These are phyloP conservation scores for Capreolus pygargus DNA, from an alignment of 2,113 vertebrate species.

Conservation along the genomic window DNA sequence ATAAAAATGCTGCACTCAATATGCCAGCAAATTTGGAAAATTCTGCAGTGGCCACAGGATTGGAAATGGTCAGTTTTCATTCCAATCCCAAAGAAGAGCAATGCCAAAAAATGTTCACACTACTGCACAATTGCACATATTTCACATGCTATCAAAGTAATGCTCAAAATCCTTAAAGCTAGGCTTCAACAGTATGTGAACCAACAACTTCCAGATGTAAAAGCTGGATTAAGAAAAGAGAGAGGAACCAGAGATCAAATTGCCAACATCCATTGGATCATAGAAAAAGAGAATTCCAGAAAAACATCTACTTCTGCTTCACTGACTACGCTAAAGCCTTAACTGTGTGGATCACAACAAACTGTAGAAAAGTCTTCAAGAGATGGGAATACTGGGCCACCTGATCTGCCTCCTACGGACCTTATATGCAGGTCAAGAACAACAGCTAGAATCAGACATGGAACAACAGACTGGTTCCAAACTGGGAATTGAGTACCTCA, in stretches of 20 bases:
- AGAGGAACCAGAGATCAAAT: neutral
- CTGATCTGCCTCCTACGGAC: fast-evolving
- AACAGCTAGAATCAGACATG: neutral
- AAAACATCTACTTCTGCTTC: neutral
- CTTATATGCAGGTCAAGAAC: neutral
- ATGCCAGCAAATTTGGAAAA: neutral
- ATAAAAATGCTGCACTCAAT: neutral
- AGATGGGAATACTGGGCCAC: neutral
- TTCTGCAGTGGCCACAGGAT: neutral
- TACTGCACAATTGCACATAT: neutral
- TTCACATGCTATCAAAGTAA: neutral
- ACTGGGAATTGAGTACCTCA: neutral
- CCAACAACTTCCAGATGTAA: neutral
- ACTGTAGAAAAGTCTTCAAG: neutral
- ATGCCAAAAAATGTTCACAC: neutral
- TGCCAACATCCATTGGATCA: neutral
- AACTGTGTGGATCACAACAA: neutral
- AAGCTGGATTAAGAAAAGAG: neutral
- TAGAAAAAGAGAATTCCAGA: neutral
- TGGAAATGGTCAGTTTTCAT: neutral
- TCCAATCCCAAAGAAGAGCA: neutral
- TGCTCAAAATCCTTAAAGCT: neutral
- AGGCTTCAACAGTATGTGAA: neutral
- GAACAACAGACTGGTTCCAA: neutral
- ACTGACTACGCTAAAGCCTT: neutral